phyloP scores from a whole-genome alignment of 92 coral and sea anemone genomes.

The Anthopleura xanthogrammica region DNA sequence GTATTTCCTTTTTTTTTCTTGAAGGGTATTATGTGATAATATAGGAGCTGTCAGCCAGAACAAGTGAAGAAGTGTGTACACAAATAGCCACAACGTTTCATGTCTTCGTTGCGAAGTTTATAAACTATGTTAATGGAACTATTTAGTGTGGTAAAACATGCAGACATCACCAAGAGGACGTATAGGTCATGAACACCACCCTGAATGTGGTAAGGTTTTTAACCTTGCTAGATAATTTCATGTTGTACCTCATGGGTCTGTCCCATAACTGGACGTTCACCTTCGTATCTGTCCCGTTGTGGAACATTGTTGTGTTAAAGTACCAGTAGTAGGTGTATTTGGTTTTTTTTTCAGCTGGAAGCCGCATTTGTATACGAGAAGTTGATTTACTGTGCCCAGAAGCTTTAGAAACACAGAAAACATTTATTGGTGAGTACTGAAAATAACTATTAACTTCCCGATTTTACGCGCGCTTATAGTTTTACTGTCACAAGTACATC shows the following conservation, averaged over 20 bases:
- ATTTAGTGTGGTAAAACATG: slow-evolving; percentile 1
- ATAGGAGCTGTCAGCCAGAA: background rate
- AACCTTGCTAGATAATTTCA: background rate
- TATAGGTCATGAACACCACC: slow-evolving; percentile 21
- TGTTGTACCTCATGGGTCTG: background rate
- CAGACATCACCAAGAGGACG: slow-evolving; percentile 23
- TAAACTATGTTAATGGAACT: background rate
- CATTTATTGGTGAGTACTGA: slow-evolving; percentile 3
- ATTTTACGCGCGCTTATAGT: background rate
- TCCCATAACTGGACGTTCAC: background rate
- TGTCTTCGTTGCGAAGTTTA: slow-evolving; percentile 26
- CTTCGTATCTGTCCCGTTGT: background rate
- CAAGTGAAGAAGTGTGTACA: background rate
- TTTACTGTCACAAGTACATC: background rate
- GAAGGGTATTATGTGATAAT: background rate
- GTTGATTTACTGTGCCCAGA: slow-evolving; percentile 8
- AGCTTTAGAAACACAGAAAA: slow-evolving; percentile 18
- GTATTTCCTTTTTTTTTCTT: background rate
- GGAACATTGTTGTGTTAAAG: background rate
- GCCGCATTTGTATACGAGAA: slow-evolving; percentile 22
- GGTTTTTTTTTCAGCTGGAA: slow-evolving; percentile 10
- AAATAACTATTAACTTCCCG: background rate
- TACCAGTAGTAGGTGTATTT: background rate
- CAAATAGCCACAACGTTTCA: background rate
- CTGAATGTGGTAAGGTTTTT: slow-evolving; percentile 20